A percentile compares a stretch with the other conserved stretches of the same genome.
Evolutionary conservation across 1,140 invertebrate genomes (phyloP).

Genomic region (Drosophila pachea): DNA sequence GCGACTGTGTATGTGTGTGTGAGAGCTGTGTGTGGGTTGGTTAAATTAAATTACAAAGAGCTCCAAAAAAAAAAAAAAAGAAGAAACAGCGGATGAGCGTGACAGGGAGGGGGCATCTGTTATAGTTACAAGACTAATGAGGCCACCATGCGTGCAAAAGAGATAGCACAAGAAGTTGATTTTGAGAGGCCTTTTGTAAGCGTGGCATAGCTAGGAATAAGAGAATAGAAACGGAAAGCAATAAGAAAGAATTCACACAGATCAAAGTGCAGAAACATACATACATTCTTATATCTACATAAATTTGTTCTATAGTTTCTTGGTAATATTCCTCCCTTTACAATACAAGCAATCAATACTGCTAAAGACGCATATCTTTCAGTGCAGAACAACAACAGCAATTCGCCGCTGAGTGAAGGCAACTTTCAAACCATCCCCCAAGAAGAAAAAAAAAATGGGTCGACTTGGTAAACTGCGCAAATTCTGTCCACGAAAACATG

Average conservation of each 20-base stretch:
- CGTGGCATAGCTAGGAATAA: background rate
- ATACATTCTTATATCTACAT: background rate
- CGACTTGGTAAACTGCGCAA: slow-evolving; percentile 54
- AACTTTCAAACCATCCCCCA: slow-evolving; percentile 34
- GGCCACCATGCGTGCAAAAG: slow-evolving; percentile 18
- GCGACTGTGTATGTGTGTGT: slow-evolving; percentile 33
- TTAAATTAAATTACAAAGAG: slow-evolving; percentile 58
- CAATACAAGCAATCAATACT: slow-evolving; percentile 24
- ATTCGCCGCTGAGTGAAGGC: slow-evolving; percentile 15
- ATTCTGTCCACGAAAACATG: slow-evolving; percentile 49
- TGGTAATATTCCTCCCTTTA: background rate
- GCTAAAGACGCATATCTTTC: slow-evolving; percentile 33
- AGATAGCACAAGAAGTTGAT: slow-evolving; percentile 9
- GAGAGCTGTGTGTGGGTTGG: slow-evolving; percentile 9
- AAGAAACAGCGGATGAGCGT: slow-evolving; percentile 8
- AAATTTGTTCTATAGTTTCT: background rate
- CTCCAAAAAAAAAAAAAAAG: slow-evolving; percentile 4
- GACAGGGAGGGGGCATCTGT: slow-evolving; percentile 11
- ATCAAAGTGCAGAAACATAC: background rate
- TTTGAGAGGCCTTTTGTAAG: slow-evolving; percentile 27
- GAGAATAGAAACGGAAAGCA: background rate
- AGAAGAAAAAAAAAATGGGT: slow-evolving; percentile 2
- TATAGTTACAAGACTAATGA: slow-evolving; percentile 32
- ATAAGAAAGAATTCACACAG: background rate
- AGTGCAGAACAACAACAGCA: slow-evolving; percentile 19